Evolutionary conservation across 1,140 invertebrate genomes (phyloP).

Genomic region (Drosophila pectinifera): DNA sequence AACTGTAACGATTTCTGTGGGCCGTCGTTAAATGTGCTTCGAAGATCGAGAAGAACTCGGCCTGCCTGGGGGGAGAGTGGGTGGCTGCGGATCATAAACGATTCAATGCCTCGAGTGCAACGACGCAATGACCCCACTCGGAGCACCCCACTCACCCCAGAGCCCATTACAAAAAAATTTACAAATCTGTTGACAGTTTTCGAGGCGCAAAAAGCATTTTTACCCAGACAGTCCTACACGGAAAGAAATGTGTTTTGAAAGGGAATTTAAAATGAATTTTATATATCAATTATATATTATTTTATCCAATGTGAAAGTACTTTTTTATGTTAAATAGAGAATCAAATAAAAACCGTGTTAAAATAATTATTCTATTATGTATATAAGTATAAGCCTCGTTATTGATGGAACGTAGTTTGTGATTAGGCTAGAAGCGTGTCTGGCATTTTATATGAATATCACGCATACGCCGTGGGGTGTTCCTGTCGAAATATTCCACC

Average conservation of each 20-base stretch:
- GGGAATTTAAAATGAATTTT: too few species aligned
- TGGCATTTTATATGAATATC: constrained; percentile 56
- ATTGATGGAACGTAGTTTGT: constrained; percentile 3
- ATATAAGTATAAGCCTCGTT: too few species aligned
- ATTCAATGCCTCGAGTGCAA: constrained; percentile 57
- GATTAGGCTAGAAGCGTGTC: constrained; percentile 36
- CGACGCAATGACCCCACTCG: constrained; percentile 23
- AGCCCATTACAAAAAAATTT: constrained; percentile 37
- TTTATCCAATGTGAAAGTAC: too few species aligned
- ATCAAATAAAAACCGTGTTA: too few species aligned
- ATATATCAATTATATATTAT: too few species aligned
- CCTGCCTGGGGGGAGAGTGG: too few species aligned
- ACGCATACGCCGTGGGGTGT: constrained; percentile 50
- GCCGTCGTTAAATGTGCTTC: constrained; percentile 29
- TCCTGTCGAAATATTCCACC: constrained; percentile 14
- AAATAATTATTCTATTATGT: too few species aligned
- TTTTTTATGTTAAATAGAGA: too few species aligned
- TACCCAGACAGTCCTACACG: constrained; percentile 10
- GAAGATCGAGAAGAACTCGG: constrained; percentile 1
- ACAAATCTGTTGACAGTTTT: constrained; percentile 71
- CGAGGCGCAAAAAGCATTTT: constrained; percentile 61
- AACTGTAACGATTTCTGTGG: constrained; percentile 62
- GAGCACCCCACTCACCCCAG: constrained; percentile 9
- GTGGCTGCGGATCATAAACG: constrained; percentile 47
- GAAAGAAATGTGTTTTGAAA: constrained; percentile 8